Percentiles rank a stretch among this genome's conserved stretches.
phyloP scores from a whole-genome alignment of 1,140 invertebrate genomes.

The Diorhabda sublineata region DNA sequence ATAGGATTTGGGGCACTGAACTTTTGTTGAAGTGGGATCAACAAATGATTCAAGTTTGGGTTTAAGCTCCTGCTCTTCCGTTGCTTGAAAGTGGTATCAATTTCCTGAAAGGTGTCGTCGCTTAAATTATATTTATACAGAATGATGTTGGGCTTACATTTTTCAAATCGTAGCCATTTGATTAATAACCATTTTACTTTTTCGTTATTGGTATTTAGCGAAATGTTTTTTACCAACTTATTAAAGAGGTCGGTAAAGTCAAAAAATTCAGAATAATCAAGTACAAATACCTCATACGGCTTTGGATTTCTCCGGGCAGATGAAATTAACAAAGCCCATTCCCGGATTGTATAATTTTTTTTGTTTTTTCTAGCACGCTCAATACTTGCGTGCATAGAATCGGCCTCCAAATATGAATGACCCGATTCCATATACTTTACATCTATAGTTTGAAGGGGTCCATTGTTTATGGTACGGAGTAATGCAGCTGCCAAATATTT shows the following conservation, averaged over 20 bases:
- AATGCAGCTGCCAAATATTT: slow-evolving; percentile 3
- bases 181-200: slow-evolving; percentile 9
- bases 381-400: slow-evolving; percentile 7
- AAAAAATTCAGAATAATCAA: slow-evolving; percentile 1
- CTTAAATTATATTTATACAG: no score
- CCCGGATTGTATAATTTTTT: neutral
- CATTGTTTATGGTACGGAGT: neutral
- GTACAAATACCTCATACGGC: neutral
- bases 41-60: no score
- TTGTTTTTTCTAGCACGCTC: neutral
- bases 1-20: no score
- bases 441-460: neutral
- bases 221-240: neutral
- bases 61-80: no score
- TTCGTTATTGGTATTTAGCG: neutral
- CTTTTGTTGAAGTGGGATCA: no score
- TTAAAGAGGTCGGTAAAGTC: neutral
- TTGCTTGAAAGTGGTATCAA: no score
- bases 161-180: slow-evolving; percentile 4
- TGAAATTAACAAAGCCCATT: no score
- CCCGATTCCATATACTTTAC: slow-evolving; percentile 3
- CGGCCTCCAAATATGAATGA: neutral
- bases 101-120: no score
- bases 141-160: no score
- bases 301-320: no score